A percentile compares a stretch with the other conserved stretches of the same genome.
Conservation (phyloP, 53 echinoderm and acorn worm genomes). For the Paracentrotus lividus region DNA sequence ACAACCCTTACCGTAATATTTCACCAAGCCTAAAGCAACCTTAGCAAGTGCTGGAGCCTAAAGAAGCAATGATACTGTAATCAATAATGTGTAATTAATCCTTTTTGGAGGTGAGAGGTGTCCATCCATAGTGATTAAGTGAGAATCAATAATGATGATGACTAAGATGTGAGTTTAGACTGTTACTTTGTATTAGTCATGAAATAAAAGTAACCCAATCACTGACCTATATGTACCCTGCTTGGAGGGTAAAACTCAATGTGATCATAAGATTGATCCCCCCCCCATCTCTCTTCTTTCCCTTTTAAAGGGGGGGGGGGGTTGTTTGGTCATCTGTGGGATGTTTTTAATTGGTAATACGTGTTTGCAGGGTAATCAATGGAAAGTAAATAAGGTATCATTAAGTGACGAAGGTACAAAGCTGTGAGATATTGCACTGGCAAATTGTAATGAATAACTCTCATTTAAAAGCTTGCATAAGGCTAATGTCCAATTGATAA, state of each 20-base stretch:
- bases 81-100: constrained; percentile 48
- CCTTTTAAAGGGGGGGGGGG: not conserved
- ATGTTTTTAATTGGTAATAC: not conserved
- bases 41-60: no score
- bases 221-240: not conserved
- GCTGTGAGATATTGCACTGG: not conserved
- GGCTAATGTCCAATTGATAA: not conserved
- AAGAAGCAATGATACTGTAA: not conserved
- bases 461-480: not conserved
- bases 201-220: not conserved
- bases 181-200: not conserved
- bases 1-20: no score
- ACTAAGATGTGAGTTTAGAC: not conserved
- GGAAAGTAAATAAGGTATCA: not conserved
- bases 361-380: not conserved
- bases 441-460: not conserved
- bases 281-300: not conserved
- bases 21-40: no score
- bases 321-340: not conserved
- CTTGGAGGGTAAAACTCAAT: not conserved
- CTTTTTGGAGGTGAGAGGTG: constrained; percentile 4
- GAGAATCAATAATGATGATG: constrained; percentile 9
- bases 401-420: not conserved
- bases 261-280: not conserved
- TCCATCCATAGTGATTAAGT: constrained; percentile 9